Conservation (phyloP, 2,888 invertebrate species). For the Chrysolina americana region DNA sequence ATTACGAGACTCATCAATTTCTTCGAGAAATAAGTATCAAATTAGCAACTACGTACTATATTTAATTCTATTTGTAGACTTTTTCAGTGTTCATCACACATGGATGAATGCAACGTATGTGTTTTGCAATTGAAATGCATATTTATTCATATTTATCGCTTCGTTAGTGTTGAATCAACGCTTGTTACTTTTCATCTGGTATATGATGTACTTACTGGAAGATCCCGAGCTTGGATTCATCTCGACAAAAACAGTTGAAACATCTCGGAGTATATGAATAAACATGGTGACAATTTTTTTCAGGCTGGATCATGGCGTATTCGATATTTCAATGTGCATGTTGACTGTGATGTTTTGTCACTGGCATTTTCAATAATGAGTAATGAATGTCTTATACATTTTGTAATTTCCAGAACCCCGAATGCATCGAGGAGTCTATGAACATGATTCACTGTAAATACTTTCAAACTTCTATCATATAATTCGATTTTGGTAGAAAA, state of each 20-base stretch:
- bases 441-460: no score
- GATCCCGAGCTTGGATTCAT: not conserved
- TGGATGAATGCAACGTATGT: constrained; percentile 10
- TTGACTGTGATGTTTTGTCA: no score
- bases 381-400: no score
- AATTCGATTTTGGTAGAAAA: no score
- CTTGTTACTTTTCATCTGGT: constrained; percentile 2
- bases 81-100: constrained; percentile 10
- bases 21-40: constrained; percentile 14
- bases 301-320: no score
- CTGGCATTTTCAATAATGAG: no score
- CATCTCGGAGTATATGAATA: no score
- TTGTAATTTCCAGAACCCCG: no score
- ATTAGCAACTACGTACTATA: constrained; percentile 16
- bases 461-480: no score
- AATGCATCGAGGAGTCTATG: no score
- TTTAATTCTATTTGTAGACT: constrained; percentile 13
- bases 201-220: not conserved
- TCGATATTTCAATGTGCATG: no score
- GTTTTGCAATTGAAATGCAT: constrained; percentile 28
- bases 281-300: no score
- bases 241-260: not conserved
- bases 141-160: constrained; percentile 13
- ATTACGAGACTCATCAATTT: not conserved
- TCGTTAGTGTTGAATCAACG: constrained; percentile 22